phyloP scores from a whole-genome alignment of 2,888 invertebrate species.

The Eumerus sabulonum region DNA sequence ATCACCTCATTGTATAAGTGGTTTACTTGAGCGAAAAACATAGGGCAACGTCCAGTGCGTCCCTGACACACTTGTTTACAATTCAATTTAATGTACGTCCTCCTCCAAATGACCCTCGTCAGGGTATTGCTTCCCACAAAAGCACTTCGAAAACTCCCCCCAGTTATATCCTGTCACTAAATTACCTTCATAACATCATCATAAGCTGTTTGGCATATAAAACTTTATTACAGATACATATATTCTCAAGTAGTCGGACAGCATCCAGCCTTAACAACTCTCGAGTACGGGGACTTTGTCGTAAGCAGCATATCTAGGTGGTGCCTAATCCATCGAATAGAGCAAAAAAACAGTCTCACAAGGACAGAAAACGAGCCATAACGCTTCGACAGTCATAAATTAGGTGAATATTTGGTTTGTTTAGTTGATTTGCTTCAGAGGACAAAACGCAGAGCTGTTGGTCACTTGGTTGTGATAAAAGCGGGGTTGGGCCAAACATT shows the following conservation, averaged over 20 bases:
- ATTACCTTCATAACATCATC: slow-evolving; percentile 66
- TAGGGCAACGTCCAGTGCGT: background rate
- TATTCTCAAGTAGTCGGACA: slow-evolving; percentile 35
- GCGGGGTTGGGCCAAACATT: slow-evolving; percentile 26
- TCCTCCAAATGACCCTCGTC: slow-evolving; percentile 46
- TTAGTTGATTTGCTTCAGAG: slow-evolving; percentile 49
- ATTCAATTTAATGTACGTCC: slow-evolving; percentile 60
- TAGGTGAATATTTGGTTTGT: slow-evolving; percentile 65
- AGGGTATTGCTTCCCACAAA: slow-evolving; percentile 25
- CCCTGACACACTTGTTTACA: slow-evolving; percentile 44
- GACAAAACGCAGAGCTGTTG: slow-evolving; percentile 2
- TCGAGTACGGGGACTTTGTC: slow-evolving; percentile 47
- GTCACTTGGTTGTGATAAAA: no score
- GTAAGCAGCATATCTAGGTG: slow-evolving; percentile 39
- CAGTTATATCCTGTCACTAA: slow-evolving; percentile 62
- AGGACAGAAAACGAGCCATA: slow-evolving; percentile 38
- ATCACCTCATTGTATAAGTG: slow-evolving; percentile 21
- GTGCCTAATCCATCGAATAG: slow-evolving; percentile 34
- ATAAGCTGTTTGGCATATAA: slow-evolving; percentile 61
- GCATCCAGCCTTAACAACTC: slow-evolving; percentile 42
- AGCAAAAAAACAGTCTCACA: slow-evolving; percentile 7
- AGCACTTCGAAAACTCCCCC: slow-evolving; percentile 52
- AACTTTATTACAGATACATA: slow-evolving; percentile 59
- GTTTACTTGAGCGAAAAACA: background rate
- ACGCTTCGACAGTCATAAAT: slow-evolving; percentile 60